A percentile compares a stretch with the other conserved stretches of the same genome.
phyloP scores from a whole-genome alignment of 2,888 invertebrate species.

The Camponotus fellah region DNA sequence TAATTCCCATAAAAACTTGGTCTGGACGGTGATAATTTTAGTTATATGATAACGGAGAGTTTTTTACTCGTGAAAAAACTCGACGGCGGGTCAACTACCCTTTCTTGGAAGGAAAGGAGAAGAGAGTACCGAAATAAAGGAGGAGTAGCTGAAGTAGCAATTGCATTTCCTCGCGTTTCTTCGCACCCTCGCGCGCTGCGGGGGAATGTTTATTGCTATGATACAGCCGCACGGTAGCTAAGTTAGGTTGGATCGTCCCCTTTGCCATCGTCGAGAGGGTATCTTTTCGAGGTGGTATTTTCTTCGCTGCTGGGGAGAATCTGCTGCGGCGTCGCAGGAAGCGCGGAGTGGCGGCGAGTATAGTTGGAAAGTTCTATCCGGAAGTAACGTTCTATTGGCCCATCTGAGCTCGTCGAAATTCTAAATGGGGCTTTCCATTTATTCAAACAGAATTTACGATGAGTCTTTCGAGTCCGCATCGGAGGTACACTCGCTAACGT shows the following conservation, averaged over 20 bases:
- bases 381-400: slow-evolving; percentile 52
- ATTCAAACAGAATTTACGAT: slow-evolving; percentile 49
- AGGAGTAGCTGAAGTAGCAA: slow-evolving; percentile 45
- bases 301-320: slow-evolving; percentile 18
- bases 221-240: slow-evolving; percentile 62
- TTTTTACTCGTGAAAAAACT: slow-evolving; percentile 7
- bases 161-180: slow-evolving; percentile 42
- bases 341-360: slow-evolving; percentile 6
- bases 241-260: slow-evolving; percentile 63
- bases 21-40: slow-evolving; percentile 17
- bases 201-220: slow-evolving; percentile 76
- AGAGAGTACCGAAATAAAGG: slow-evolving; percentile 19
- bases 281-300: slow-evolving; percentile 31
- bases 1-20: slow-evolving; percentile 18
- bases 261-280: slow-evolving; percentile 62
- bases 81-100: slow-evolving; percentile 6
- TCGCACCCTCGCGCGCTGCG: slow-evolving; percentile 39
- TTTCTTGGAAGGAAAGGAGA: background rate
- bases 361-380: slow-evolving; percentile 44
- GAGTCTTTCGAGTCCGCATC: slow-evolving; percentile 12
- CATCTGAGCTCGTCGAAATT: slow-evolving; percentile 56
- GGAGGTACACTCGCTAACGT: background rate
- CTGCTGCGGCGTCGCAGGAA: background rate
- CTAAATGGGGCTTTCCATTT: slow-evolving; percentile 50
- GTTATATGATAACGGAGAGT: slow-evolving; percentile 35